Evolutionary conservation across 1,140 invertebrate species (phyloP), one percentile per base, ranked within the genome.

Genomic region (Euwallacea fornicatus): DNA sequence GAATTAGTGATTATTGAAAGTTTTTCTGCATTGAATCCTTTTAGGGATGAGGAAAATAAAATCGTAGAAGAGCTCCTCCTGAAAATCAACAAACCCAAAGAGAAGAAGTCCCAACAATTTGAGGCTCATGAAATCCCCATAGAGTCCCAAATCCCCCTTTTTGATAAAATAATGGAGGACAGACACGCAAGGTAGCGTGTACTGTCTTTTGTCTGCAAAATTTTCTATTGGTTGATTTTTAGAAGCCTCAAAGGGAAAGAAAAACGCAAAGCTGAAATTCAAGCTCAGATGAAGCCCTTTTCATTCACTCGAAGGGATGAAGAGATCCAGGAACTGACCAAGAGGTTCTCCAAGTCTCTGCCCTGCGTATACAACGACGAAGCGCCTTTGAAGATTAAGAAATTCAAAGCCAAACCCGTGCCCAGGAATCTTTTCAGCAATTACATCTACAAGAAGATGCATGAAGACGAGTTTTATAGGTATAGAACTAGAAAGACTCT

Each of bases 401-500:
- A 82, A 43, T 91, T 91, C 73, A 85, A 81, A 76, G 89, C 89
- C 0, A 86, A 87, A 71, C 89, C 89, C 0, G 84, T 90, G 41
- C 89, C 89, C 7, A 89, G 85, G 76, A 86, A 89, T 81, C 77
- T 91, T 10, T 90, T 90, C 75, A 88, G 86, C 33, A 89, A 88
- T 73, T 88, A 89, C 66, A 84, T 90, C 72, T 90, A 90, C 66
- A 85, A 89, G 62, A 88, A 87, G 76, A 89, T 88, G 83, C 83
- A 88, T 54, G 88, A 90, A 77, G 88, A 90, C 73, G 88, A 90
- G 73, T 90, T 87, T 80, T 89, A 88, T 76, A 86, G 88, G 89
- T 90, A 65, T 8, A 6, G 16, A 3, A 9, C 21, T 0, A 3
- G 10, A 16, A 15, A 2, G 9, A 13, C 7, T 58, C 8, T 58